These are phyloP conservation scores for Saccostrea glomerata DNA, from an alignment of 1,140 invertebrate species.

Conservation along the genomic window DNA sequence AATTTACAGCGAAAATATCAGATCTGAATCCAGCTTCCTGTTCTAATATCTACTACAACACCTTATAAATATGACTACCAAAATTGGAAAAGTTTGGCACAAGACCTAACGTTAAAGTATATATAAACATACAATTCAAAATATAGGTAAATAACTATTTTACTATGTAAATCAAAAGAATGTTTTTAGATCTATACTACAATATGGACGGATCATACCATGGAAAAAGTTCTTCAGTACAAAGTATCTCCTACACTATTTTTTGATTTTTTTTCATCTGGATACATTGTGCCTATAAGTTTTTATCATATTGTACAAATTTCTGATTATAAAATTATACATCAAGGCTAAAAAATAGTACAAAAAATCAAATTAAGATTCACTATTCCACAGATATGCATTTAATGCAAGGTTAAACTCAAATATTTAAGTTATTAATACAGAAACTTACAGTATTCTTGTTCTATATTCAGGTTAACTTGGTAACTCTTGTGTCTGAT, in stretches of 20 bases:
- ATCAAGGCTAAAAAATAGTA: too few species aligned
- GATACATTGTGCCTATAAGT: neutral
- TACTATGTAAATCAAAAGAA: neutral
- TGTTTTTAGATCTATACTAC: neutral
- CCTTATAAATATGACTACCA: conserved; percentile 8
- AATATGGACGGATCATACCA: neutral
- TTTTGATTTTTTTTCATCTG: neutral
- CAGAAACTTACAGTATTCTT: too few species aligned
- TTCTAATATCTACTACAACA: neutral
- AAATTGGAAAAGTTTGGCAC: conserved; percentile 18
- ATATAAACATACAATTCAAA: neutral
- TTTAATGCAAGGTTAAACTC: neutral
- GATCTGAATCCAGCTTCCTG: conserved; percentile 19
- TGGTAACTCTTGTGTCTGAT: too few species aligned
- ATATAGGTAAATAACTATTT: too few species aligned
- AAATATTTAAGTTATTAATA: neutral
- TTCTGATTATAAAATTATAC: neutral
- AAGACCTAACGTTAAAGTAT: neutral
- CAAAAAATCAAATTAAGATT: too few species aligned
- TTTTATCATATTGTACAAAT: neutral
- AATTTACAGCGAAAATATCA: conserved; percentile 23
- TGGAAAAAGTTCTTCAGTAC: neutral
- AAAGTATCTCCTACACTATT: neutral
- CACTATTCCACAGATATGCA: neutral
- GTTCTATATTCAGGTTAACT: too few species aligned